Conservation (phyloP, 2,888 invertebrate genomes). For the Parnassius smintheus region DNA sequence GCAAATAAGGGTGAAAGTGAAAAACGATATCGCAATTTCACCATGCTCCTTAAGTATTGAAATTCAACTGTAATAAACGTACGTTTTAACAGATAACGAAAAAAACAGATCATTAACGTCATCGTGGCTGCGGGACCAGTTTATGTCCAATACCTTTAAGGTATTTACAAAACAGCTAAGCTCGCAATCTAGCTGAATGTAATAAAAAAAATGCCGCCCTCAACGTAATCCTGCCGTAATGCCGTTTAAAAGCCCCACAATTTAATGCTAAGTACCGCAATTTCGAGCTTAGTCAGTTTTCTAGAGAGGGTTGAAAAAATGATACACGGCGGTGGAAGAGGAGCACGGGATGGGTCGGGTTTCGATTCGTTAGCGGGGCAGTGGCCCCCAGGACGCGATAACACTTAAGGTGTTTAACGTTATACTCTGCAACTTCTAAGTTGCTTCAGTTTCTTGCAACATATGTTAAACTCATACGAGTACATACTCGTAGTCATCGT, state of each 20-base stretch:
- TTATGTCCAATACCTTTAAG: constrained; percentile 75
- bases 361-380: constrained; percentile 69
- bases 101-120: constrained; percentile 75
- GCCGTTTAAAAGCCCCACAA: constrained; percentile 71
- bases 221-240: constrained; percentile 66
- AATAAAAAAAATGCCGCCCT: constrained; percentile 61
- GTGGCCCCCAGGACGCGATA: constrained; percentile 57
- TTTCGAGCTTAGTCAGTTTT: constrained; percentile 63
- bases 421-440: constrained; percentile 40
- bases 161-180: constrained; percentile 75
- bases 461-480: background rate
- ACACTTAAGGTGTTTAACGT: constrained; percentile 60
- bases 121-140: constrained; percentile 63
- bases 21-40: constrained; percentile 40
- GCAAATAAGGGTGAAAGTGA: constrained; percentile 39
- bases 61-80: constrained; percentile 63
- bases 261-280: constrained; percentile 78
- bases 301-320: constrained; percentile 71
- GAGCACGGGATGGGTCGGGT: constrained; percentile 43
- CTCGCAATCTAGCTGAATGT: constrained; percentile 58
- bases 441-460: constrained; percentile 29
- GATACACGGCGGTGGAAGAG: constrained; percentile 53
- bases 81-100: constrained; percentile 69
- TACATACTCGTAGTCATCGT: too few relatives aligned
- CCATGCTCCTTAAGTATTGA: constrained; percentile 61